phyloP scores from a whole-genome alignment of 2,797 vertebrate genomes.

The Sebastes nivosus region DNA sequence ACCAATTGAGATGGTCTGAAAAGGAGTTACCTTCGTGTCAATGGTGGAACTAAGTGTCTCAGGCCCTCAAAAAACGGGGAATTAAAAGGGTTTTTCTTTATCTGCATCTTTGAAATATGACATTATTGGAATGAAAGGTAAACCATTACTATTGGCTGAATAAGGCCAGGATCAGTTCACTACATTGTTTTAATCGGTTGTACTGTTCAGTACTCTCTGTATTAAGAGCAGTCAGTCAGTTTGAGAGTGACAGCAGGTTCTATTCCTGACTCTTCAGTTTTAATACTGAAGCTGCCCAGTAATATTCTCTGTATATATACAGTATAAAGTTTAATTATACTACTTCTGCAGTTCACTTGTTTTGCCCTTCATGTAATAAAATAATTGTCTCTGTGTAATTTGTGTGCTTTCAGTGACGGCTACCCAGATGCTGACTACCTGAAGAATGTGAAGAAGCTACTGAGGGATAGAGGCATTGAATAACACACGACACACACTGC shows the following conservation, averaged over 20 bases:
- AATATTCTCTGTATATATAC: no score
- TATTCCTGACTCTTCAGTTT: no score
- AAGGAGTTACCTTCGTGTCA: not conserved
- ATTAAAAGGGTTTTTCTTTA: not conserved
- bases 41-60: not conserved
- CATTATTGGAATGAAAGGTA: not conserved
- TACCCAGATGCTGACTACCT: conserved; percentile 76
- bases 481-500: conserved; percentile 29
- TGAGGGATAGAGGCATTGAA: conserved; percentile 71
- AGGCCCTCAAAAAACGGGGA: not conserved
- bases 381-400: not conserved
- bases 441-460: conserved; percentile 61
- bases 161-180: not conserved
- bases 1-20: not conserved
- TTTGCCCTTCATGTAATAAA: not conserved
- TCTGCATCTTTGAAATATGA: not conserved
- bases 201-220: no score
- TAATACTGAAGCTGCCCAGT: no score
- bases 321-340: no score
- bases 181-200: no score
- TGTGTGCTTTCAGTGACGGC: conserved; percentile 57
- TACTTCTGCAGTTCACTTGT: no score
- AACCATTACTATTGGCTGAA: not conserved
- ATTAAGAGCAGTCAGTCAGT: no score
- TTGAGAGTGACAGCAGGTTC: no score